Conservation (phyloP, 1,140 invertebrate genomes). For the Mylabris phalerata region DNA sequence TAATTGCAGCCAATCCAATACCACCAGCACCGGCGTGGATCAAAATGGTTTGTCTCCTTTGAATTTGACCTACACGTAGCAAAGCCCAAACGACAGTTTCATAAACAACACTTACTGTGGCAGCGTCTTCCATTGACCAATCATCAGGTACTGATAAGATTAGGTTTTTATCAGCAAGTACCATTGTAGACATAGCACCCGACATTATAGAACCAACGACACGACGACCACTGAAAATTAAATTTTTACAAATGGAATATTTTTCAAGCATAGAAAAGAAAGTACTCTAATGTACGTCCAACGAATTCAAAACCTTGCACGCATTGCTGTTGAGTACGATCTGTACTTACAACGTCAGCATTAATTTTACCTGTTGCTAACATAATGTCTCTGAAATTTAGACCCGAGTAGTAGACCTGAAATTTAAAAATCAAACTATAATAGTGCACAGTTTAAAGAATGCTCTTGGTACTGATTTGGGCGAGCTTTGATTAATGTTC, state of each 20-base stretch:
- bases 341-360: conserved; percentile 50
- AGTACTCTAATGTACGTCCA: conserved; percentile 42
- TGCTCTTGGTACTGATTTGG: too few species aligned
- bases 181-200: conserved; percentile 54
- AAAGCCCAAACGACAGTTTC: conserved; percentile 79
- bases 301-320: conserved; percentile 69
- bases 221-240: conserved; percentile 49
- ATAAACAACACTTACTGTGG: conserved; percentile 81
- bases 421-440: neutral
- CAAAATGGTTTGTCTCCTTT: conserved; percentile 21
- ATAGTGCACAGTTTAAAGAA: too few species aligned
- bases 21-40: conserved; percentile 87
- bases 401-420: conserved; percentile 55
- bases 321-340: conserved; percentile 54
- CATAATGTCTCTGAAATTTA: conserved; percentile 78
- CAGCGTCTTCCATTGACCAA: conserved; percentile 81
- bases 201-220: conserved; percentile 62
- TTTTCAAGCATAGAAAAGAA: too few species aligned
- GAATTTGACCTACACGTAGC: conserved; percentile 33
- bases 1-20: conserved; percentile 81
- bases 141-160: conserved; percentile 72
- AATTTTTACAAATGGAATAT: neutral
- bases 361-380: conserved; percentile 65
- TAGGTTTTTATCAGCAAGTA: conserved; percentile 52
- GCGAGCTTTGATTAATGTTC: too few species aligned